Percentiles rank a stretch among this genome's conserved stretches.
These are phyloP conservation scores for Formicarius rufipectus DNA, from an alignment of 2,113 vertebrate genomes.

Conservation along the genomic window DNA sequence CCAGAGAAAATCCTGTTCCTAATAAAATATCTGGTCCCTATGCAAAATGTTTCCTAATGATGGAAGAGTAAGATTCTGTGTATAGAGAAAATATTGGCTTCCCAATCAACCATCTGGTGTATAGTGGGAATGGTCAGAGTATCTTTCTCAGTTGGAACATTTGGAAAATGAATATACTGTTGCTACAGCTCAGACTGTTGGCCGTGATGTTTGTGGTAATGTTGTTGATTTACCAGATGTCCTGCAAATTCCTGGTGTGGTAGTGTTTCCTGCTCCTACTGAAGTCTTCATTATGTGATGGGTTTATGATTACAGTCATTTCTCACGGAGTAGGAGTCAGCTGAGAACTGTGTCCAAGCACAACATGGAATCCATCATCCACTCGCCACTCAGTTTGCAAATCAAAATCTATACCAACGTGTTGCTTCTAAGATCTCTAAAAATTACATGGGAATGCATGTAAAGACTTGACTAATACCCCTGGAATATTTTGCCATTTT, in stretches of 20 bases:
- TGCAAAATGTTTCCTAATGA: constrained; percentile 61
- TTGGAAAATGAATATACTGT: constrained; percentile 80
- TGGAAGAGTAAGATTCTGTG: constrained; percentile 66
- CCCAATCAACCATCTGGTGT: constrained; percentile 78
- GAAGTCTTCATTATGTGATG: constrained; percentile 48
- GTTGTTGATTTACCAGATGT: constrained; percentile 79
- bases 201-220: constrained; percentile 74
- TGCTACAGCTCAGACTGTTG: constrained; percentile 72
- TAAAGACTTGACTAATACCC: neutral
- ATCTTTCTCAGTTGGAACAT: constrained; percentile 80
- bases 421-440: constrained; percentile 6
- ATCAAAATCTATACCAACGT: constrained; percentile 27
- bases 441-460: neutral
- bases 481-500: constrained; percentile 20
- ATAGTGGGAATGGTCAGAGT: constrained; percentile 67
- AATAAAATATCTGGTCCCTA: constrained; percentile 56
- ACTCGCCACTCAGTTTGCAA: neutral
- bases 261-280: constrained; percentile 53
- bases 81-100: constrained; percentile 76
- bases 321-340: constrained; percentile 44
- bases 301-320: constrained; percentile 56
- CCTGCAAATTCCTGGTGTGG: constrained; percentile 77
- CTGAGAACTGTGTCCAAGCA: constrained; percentile 31
- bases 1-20: neutral
- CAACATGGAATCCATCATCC: constrained; percentile 36